phyloP scores from a whole-genome alignment of 2,888 invertebrate species.

The Drosophila mimica region DNA sequence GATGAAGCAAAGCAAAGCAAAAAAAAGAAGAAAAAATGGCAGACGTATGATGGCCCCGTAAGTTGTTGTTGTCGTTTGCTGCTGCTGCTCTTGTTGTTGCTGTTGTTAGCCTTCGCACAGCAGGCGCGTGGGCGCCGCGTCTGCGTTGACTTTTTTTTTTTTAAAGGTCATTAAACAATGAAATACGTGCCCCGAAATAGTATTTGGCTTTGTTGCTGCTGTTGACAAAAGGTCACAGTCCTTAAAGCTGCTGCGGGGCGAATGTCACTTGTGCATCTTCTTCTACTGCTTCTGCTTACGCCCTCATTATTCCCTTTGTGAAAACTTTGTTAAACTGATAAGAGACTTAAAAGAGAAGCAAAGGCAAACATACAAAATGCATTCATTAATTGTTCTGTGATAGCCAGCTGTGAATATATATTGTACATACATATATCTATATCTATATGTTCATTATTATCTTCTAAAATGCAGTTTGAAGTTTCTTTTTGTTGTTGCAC shows the following conservation, averaged over 20 bases:
- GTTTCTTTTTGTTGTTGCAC: constrained; percentile 23
- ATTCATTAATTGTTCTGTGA: constrained; percentile 61
- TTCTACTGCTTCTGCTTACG: constrained; percentile 6
- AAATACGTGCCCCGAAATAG: constrained; percentile 70
- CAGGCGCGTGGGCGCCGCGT: constrained; percentile 64
- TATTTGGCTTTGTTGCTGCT: constrained; percentile 35
- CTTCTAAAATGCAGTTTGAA: constrained; percentile 46
- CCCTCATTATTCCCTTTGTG: constrained; percentile 13
- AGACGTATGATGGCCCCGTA: constrained; percentile 41
- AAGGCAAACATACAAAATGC: constrained; percentile 30
- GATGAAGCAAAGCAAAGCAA: constrained; percentile 65
- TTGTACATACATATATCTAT: background rate
- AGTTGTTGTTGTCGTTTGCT: constrained; percentile 27
- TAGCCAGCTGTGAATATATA: constrained; percentile 13
- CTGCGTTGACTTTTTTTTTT: constrained; percentile 73
- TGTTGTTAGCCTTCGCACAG: constrained; percentile 55
- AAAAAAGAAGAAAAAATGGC: constrained; percentile 49
- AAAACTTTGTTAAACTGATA: constrained; percentile 44
- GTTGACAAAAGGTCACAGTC: constrained; percentile 72
- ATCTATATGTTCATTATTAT: constrained; percentile 6
- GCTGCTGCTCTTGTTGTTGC: constrained; percentile 23
- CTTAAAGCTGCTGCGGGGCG: constrained; percentile 54
- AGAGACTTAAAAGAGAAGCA: constrained; percentile 31
- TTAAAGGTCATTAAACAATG: constrained; percentile 82
- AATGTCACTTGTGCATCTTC: constrained; percentile 34